Evolutionary conservation across 2,888 invertebrate genomes (phyloP).

Genomic region (Tetranychus truncatus): DNA sequence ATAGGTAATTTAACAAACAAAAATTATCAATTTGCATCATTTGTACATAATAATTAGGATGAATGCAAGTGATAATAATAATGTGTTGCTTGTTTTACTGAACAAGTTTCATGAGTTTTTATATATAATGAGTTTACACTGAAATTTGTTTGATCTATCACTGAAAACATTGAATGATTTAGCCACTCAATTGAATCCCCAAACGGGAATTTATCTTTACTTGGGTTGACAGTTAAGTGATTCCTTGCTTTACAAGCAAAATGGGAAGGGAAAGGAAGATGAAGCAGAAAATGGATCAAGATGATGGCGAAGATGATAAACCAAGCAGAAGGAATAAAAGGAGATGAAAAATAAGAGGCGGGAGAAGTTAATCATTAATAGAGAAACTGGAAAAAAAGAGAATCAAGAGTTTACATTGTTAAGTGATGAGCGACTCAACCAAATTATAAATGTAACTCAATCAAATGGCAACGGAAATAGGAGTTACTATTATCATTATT

Average conservation of each 20-base stretch:
- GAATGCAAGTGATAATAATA: no score
- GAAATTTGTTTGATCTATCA: no score
- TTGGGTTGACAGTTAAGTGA: not conserved
- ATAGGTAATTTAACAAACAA: no score
- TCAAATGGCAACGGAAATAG: not conserved
- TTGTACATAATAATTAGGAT: no score
- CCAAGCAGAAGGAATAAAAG: not conserved
- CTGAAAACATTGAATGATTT: no score
- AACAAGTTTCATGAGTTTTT: no score
- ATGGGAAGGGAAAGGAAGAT: not conserved
- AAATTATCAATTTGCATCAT: no score
- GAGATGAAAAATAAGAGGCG: not conserved
- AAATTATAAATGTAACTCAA: not conserved
- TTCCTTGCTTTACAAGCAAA: not conserved
- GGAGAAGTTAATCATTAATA: not conserved
- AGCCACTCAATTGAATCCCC: not conserved
- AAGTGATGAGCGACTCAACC: not conserved
- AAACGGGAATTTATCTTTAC: not conserved
- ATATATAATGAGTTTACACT: no score
- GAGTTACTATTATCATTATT: not conserved
- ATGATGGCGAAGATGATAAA: not conserved
- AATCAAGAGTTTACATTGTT: not conserved
- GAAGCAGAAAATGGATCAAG: not conserved
- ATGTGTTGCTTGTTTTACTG: no score
- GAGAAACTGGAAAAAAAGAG: not conserved